Evolutionary conservation across 2,888 invertebrate species (phyloP).

Genomic region (Plutella xylostella): DNA sequence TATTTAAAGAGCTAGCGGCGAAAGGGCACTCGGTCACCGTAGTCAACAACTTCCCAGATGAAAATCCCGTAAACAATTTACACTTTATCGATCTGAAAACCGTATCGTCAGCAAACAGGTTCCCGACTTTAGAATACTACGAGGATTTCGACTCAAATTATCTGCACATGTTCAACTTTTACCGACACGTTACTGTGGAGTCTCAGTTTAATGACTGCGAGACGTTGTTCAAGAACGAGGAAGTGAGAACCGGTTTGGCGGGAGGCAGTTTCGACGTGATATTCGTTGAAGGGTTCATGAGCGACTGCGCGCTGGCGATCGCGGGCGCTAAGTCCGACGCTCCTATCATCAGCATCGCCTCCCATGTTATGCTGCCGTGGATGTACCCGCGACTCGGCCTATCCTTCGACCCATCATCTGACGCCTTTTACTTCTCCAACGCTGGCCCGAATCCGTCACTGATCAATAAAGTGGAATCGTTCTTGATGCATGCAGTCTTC

Average conservation of each 20-base stretch:
- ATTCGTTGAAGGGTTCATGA: conserved; percentile 55
- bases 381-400: conserved; percentile 51
- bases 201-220: conserved; percentile 31
- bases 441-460: conserved; percentile 34
- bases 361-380: conserved; percentile 61
- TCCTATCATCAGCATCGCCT: conserved; percentile 65
- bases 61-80: conserved; percentile 52
- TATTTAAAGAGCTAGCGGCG: conserved; percentile 66
- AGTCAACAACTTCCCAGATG: conserved; percentile 68
- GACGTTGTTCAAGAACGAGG: conserved; percentile 30
- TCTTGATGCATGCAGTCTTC: conserved; percentile 26
- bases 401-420: conserved; percentile 55
- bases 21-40: conserved; percentile 74
- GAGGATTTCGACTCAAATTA: conserved; percentile 22
- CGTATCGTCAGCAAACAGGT: conserved; percentile 4
- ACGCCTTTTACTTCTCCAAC: conserved; percentile 53
- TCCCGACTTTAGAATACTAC: conserved; percentile 21
- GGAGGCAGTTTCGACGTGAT: conserved; percentile 47
- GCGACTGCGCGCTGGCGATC: conserved; percentile 51
- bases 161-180: conserved; percentile 23
- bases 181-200: conserved; percentile 21
- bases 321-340: conserved; percentile 41
- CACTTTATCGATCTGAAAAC: conserved; percentile 60
- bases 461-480: conserved; percentile 30
- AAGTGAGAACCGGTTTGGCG: conserved; percentile 28